These are phyloP conservation scores for Myotis davidii DNA, from an alignment of 2,113 vertebrate species.

Conservation along the genomic window DNA sequence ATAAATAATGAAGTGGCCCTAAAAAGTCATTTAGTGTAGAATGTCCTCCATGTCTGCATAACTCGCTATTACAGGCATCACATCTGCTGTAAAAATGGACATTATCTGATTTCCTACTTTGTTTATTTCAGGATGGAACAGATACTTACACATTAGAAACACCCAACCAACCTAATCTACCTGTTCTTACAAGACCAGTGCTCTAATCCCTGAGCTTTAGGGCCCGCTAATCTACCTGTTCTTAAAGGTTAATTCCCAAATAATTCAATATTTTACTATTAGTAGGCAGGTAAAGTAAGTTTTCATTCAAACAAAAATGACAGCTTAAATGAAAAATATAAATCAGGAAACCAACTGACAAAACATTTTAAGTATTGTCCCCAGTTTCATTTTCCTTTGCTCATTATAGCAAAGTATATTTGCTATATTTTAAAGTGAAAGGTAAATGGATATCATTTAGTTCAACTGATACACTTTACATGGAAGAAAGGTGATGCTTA, in stretches of 20 bases:
- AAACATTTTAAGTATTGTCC: neutral
- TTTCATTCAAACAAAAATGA: neutral
- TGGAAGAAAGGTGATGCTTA: neutral
- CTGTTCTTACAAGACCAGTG: no score
- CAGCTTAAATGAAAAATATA: neutral
- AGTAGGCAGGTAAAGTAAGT: neutral
- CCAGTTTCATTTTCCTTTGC: neutral
- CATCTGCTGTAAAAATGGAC: neutral
- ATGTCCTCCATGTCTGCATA: neutral
- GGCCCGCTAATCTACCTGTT: neutral
- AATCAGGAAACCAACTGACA: neutral
- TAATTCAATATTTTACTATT: neutral
- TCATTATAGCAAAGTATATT: neutral
- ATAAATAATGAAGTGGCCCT: neutral
- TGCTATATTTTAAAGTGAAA: neutral
- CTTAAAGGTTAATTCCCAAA: conserved; percentile 1
- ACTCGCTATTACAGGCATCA: neutral
- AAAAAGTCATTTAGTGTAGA: neutral
- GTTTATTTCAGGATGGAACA: neutral
- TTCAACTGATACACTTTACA: neutral
- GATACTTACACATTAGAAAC: neutral
- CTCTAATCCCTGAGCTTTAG: no score
- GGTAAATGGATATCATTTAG: neutral
- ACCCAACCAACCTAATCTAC: neutral
- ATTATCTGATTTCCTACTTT: neutral